Evolutionary conservation across 2,113 vertebrate species (phyloP), one percentile per base, ranked within the genome.

Genomic region (Spilogale gracilis): DNA sequence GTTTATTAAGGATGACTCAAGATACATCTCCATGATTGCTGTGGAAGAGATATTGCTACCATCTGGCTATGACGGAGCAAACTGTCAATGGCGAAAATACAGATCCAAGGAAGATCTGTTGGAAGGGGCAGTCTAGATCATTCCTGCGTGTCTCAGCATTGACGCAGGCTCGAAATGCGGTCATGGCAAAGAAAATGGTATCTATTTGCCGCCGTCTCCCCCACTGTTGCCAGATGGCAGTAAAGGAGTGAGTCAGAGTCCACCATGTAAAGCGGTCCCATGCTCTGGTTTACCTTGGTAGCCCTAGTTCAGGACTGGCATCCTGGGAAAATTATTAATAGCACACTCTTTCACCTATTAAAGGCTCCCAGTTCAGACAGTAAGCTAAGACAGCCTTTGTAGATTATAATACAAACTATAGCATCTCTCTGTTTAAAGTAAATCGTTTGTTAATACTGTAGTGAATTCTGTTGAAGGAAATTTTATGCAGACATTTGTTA

Each of bases 241-340:
- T 86, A 74, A 52, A 69, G 56, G 43, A 56, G 1, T 52, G 5
- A 27, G 12, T 45, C 71, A 67, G 45, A 45, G 48, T 17, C 3
- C 0, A 12, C 27, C 60, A 1, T 2, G 18, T 14, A 17, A 48
- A 56, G 6, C 1, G 1, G 2, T 23, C 23, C 61, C 12, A 87
- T 0, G 12, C 13, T 21, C 23, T 60, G 67, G 13, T 25, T 27
- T 25, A 50, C 12, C 58, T 25, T 5, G 13, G 38, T 38, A 21
- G 11, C 13, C 27, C 54, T 27, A 38, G 38, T 30, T 63, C 17
- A 56, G 56, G 7, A 32, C 48, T 10, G 0, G 45, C 30, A 25
- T 54, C 65, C 54, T 63, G 54, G 7, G 7, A 8, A 73, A 43
- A 21, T 63, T 80, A 71, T 45, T 50, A 58, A 69, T 60, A 61